Conservation (phyloP, 2,888 invertebrate genomes). For the Drosophila fulvimacula region DNA sequence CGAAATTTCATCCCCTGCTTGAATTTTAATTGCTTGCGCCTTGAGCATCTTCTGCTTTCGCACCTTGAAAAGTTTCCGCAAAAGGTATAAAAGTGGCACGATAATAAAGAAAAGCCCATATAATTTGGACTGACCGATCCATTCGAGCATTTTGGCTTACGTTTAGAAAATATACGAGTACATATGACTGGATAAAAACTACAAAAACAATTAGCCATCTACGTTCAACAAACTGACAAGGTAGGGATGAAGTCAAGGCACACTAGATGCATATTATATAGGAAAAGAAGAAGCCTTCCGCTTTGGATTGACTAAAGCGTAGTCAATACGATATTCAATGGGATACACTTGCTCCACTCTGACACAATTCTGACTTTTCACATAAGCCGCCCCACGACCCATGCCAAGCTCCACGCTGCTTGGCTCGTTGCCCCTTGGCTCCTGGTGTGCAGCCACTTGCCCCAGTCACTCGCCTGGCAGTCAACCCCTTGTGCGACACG, state of each 20-base stretch:
- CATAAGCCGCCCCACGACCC: slow-evolving; percentile 9
- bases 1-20: no score
- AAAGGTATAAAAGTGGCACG: slow-evolving; percentile 14
- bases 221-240: no score
- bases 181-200: slow-evolving; percentile 1
- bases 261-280: background rate
- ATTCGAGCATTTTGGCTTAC: background rate
- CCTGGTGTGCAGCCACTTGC: slow-evolving; percentile 46
- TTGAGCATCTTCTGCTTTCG: slow-evolving; percentile 5
- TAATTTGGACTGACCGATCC: background rate
- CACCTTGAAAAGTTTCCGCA: slow-evolving; percentile 1
- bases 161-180: slow-evolving; percentile 3
- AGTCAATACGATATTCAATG: slow-evolving; percentile 24
- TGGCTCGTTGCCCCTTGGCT: slow-evolving; percentile 3
- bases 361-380: slow-evolving; percentile 60
- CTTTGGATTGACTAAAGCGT: background rate
- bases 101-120: background rate
- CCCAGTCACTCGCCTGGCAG: slow-evolving; percentile 44
- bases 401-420: slow-evolving; percentile 5
- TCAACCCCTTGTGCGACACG: slow-evolving; percentile 33
- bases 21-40: background rate
- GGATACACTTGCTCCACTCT: slow-evolving; percentile 36
- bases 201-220: background rate
- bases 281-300: background rate
- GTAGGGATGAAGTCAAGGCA: background rate